A percentile compares a stretch with the other conserved stretches of the same genome.
Evolutionary conservation across 2,888 invertebrate genomes (phyloP).

Genomic region (Agapostemon virescens): DNA sequence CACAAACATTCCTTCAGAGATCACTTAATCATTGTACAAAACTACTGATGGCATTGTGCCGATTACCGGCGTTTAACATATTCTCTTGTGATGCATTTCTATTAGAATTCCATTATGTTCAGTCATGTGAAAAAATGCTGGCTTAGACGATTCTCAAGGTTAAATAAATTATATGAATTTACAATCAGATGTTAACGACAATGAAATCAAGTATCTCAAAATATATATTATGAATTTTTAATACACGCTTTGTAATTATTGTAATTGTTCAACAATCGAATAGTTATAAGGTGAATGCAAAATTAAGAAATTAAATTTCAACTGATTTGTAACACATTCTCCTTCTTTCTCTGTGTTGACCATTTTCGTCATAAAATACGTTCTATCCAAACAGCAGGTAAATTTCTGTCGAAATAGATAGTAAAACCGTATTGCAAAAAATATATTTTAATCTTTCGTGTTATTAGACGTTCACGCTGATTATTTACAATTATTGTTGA

Average conservation of each 20-base stretch:
- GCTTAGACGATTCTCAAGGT: not conserved
- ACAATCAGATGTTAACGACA: not conserved
- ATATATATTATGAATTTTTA: slow-evolving; percentile 29
- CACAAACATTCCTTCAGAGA: slow-evolving; percentile 50
- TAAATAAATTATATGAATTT: slow-evolving; percentile 18
- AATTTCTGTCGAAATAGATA: not conserved
- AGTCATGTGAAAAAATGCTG: slow-evolving; percentile 4
- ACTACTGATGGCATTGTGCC: slow-evolving; percentile 36
- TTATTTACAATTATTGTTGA: not conserved
- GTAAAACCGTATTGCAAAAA: not conserved
- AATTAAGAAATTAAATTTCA: slow-evolving; percentile 1
- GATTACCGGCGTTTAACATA: slow-evolving; percentile 42
- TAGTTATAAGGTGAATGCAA: not conserved
- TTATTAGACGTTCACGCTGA: not conserved
- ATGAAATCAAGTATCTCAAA: slow-evolving; percentile 19
- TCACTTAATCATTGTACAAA: slow-evolving; percentile 42
- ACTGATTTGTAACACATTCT: not conserved
- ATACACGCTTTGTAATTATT: not conserved
- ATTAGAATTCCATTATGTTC: slow-evolving; percentile 9
- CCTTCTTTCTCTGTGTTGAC: not conserved
- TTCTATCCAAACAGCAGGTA: no score
- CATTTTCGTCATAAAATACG: not conserved
- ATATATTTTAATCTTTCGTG: not conserved
- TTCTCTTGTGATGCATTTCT: slow-evolving; percentile 23
- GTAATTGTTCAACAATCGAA: slow-evolving; percentile 1